Evolutionary conservation across 2,797 vertebrate species (phyloP), one percentile per base, ranked within the genome.

Genomic region (Apogon hyalosoma): DNA sequence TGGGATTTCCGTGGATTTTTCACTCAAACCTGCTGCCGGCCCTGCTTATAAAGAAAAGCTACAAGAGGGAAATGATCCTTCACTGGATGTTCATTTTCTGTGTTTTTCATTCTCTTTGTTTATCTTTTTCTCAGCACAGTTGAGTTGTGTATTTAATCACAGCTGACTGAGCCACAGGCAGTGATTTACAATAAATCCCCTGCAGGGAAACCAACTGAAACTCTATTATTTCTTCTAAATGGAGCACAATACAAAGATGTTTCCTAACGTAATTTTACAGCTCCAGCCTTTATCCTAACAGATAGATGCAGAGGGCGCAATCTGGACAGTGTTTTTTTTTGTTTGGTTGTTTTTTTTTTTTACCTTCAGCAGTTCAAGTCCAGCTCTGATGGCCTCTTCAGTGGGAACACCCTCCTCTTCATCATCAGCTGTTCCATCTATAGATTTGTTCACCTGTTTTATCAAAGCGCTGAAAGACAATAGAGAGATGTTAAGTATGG

Each of bases 381-480:
- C 98, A 14, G 98, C 97, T 83, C 98, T 94, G 84, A 99, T 99
- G 74, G 98, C 98, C 69, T 96, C 94, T 62, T 99, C 97, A 54
- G 97, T 98, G 60, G 96, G 94, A 48, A 99, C 97, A 3, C 98
- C 98, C 74, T 99, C 98, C 80, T 99, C 98, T 63, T 99, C 98
- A 74, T 99, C 98, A 79, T 99, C 98, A 57, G 96, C 97, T 8
- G 97, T 99, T 63, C 97, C 97, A 50, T 99, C 97, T 88, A 99
- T 99, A 18, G 98, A 99, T 80, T 97, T 99, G 86, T 99, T 99
- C 36, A 99, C 96, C 89, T 98, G 96, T 74, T 97, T 99, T 84
- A 99, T 96, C 82, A 99, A 94, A 52, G 98, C 97, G 86, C 98
- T 99, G 74, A 42, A 0, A 9, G 14, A 62, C 4, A 7, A 38